Evolutionary conservation across 2,888 invertebrate genomes (phyloP), one percentile per base, ranked within the genome.

Genomic region (Clivina fossor): DNA sequence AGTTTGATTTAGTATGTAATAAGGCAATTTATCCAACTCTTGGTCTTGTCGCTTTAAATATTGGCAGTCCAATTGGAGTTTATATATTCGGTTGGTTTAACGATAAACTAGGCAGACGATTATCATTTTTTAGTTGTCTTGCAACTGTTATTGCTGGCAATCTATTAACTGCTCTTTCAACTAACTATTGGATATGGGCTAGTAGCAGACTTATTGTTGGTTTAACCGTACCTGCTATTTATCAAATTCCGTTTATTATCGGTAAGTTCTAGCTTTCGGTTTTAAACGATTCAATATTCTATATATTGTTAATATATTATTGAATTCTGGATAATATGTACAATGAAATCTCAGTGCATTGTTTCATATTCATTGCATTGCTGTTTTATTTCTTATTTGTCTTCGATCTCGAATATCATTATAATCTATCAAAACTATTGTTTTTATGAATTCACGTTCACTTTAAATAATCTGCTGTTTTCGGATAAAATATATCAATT

Each of bases 201-300:
- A 75, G 82, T 2, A 89, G 90, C 65, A 79, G 94, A 60, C 77
- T 86, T 13, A 78, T 92, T 41, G 93, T 93, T n/a, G 95, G 95
- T 2, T 74, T 93, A 4, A 92, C 93, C 0, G 90, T 94, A 66
- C 93, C 94, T 2, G 93, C 93, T 1, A 85, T 94, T 32, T 93
- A 94, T 73, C 93, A 93, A 76, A 93, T 94, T 72, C 94, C 95
- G 1, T 93, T 93, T 70, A 93, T 94, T 57, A 93, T 95, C 67
- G 90, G 94, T 94, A 76, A 82, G n/a, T n/a, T n/a, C n/a, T n/a
- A n/a, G n/a, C n/a, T n/a, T n/a, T n/a, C 86, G 80, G 67, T 16
- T n/a, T 40, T 13, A 26, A 19, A 28, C 30, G 3, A 22, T n/a
- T n/a, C n/a, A n/a, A n/a, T n/a, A n/a, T 40, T 30, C 9, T 30